Percentiles rank a stretch among this genome's conserved stretches.
Conservation (phyloP, 2,888 invertebrate species). For the Beris chalybata region DNA sequence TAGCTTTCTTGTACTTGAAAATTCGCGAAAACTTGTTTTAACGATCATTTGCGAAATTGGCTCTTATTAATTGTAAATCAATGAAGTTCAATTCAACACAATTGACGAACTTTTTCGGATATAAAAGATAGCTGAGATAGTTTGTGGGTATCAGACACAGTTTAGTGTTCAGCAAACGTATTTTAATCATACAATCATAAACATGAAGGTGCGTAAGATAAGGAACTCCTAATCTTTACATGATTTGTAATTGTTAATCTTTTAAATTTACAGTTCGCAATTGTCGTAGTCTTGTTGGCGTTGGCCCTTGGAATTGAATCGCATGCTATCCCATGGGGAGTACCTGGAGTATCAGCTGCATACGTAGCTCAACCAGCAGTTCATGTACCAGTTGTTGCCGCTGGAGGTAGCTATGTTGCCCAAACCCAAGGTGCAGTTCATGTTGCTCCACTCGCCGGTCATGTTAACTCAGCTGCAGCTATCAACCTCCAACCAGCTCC, state of each 20-base stretch:
- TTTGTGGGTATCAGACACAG: not conserved
- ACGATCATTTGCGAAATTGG: too few relatives aligned
- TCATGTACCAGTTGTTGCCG: slow-evolving; percentile 40
- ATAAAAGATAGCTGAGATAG: not conserved
- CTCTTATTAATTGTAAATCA: too few relatives aligned
- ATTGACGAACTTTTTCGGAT: too few relatives aligned
- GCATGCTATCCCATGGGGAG: slow-evolving; percentile 28
- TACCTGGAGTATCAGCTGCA: slow-evolving; percentile 36
- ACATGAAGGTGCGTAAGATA: slow-evolving; percentile 4
- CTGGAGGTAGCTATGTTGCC: slow-evolving; percentile 41
- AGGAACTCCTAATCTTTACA: not conserved
- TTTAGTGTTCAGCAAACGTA: not conserved
- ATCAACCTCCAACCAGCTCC: slow-evolving; percentile 35
- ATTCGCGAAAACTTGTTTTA: too few relatives aligned
- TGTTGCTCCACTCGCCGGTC: slow-evolving; percentile 36
- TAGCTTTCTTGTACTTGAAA: too few relatives aligned
- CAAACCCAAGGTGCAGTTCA: slow-evolving; percentile 7
- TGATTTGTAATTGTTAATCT: not conserved
- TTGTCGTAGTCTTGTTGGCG: slow-evolving; percentile 49
- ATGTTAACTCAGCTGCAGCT: not conserved
- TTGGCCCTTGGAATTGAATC: slow-evolving; percentile 39
- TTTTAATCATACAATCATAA: not conserved
- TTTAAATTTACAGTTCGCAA: slow-evolving; percentile 44
- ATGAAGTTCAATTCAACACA: too few relatives aligned
- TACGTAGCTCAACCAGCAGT: slow-evolving; percentile 34